phyloP scores from a whole-genome alignment of 2,113 vertebrate species.

The Saimiri boliviensis region DNA sequence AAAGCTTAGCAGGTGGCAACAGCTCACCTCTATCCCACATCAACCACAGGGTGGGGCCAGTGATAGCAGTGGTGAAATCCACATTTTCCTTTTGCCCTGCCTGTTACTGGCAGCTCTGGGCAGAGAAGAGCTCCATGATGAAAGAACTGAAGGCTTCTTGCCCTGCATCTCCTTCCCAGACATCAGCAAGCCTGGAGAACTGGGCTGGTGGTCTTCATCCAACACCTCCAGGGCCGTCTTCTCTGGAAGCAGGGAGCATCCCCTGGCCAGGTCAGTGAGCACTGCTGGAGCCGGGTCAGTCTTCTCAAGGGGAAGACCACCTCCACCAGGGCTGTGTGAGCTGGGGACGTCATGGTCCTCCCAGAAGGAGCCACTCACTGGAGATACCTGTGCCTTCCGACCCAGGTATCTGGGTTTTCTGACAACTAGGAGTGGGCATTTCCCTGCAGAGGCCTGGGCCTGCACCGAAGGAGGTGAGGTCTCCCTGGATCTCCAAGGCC shows the following conservation, averaged over 20 bases:
- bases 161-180: conserved; percentile 77
- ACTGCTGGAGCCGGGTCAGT: conserved; percentile 77
- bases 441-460: neutral
- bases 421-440: fast-evolving
- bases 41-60: neutral
- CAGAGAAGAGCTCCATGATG: fast-evolving
- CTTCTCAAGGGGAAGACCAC: neutral
- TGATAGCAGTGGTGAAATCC: neutral
- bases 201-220: conserved; percentile 76
- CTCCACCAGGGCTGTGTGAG: too few species aligned
- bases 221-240: conserved; percentile 80
- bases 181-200: conserved; percentile 75
- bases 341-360: fast-evolving
- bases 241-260: conserved; percentile 87
- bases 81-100: neutral
- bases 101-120: neutral
- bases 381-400: fast-evolving
- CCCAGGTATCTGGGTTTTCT: neutral
- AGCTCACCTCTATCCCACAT: too few species aligned
- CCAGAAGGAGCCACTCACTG: fast-evolving
- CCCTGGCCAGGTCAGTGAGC: conserved; percentile 84
- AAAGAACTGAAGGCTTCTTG: neutral
- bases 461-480: fast-evolving
- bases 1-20: conserved; percentile 66
- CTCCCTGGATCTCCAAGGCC: fast-evolving